Conservation (phyloP, 2,888 invertebrate species). For the Hermaeophaga mercurialis region DNA sequence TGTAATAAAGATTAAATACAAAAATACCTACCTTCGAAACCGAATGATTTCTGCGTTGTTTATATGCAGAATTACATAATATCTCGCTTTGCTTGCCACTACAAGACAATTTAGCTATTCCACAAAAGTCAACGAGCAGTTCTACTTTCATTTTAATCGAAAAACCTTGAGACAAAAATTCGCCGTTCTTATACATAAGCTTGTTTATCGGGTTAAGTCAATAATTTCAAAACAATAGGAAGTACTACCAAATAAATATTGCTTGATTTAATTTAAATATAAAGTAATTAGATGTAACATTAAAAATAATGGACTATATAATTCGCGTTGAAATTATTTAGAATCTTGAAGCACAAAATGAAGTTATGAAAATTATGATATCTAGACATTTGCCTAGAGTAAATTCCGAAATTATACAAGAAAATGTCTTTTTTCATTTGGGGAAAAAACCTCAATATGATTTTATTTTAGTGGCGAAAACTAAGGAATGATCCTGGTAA, state of each 20-base stretch:
- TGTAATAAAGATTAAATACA: slow-evolving; percentile 1
- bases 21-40: slow-evolving; percentile 13
- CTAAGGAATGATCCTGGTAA: slow-evolving; percentile 41
- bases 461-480: too few relatives aligned
- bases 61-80: slow-evolving; percentile 29
- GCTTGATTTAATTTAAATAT: neutral
- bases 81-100: slow-evolving; percentile 24
- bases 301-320: too few relatives aligned
- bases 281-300: too few relatives aligned
- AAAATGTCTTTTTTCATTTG: too few relatives aligned
- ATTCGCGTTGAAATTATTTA: too few relatives aligned
- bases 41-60: slow-evolving; percentile 27
- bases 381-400: too few relatives aligned
- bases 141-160: slow-evolving; percentile 46
- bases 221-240: neutral
- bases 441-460: too few relatives aligned
- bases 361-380: too few relatives aligned
- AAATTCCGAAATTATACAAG: too few relatives aligned
- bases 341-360: too few relatives aligned
- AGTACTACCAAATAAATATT: neutral
- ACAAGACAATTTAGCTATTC: slow-evolving; percentile 36
- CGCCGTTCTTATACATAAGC: slow-evolving; percentile 39
- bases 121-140: slow-evolving; percentile 40
- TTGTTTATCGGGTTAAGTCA: slow-evolving; percentile 8
- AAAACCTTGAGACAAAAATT: slow-evolving; percentile 49